Base-by-base conservation (phyloP, 2,888 invertebrate genomes). In the Zootermopsis nevadensis region DNA sequence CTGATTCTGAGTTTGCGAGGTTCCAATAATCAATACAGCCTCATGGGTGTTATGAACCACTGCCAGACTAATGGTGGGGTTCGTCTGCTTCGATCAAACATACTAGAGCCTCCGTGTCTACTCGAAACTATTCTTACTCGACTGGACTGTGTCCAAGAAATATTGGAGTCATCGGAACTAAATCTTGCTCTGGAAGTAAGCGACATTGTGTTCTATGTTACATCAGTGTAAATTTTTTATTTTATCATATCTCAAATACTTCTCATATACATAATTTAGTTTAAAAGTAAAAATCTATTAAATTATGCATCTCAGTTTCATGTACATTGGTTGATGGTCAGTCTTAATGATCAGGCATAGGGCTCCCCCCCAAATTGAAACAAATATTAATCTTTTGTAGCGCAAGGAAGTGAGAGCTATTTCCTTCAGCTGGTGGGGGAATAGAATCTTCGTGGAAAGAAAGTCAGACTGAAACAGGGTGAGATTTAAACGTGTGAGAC, bases 51-150 rank as follows among this genome's bases (percentile, higher is more conserved):
- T n/a, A 87, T 96, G 77, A 93, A 95, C 87, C 89, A 91, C 86
- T 95, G 95, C 83, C 90, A 91, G 30, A 96, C 96, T 0, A 90
- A 91, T 60, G 94, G 96, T 82, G 98, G 98, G 0, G 91, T 93
- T 31, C 91, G 97, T 84, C 92, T 95, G 53, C 90, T 98, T n/a
- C 90, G 98, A 82, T 94, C 96, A 0, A 93, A 94, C 80, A 94
- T 98, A 85, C 90, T 96, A 15, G 95, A 96, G 88, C 98, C 98
- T 0, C 93, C 94, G 0, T 94, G 93, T 87, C 92, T 94, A 81
- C 88, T 91, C 82, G 90, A 91, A 0, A 91, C 93, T 4, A 96
- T 98, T 84, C 91, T 93, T 86, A 90, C 91, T 30, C 91, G 97
- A 76, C 91, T 95, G 83, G 93, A 95, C 85, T 94, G 95, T 82